phyloP scores from a whole-genome alignment of 2,797 vertebrate species.

The Okamejei kenojei region DNA sequence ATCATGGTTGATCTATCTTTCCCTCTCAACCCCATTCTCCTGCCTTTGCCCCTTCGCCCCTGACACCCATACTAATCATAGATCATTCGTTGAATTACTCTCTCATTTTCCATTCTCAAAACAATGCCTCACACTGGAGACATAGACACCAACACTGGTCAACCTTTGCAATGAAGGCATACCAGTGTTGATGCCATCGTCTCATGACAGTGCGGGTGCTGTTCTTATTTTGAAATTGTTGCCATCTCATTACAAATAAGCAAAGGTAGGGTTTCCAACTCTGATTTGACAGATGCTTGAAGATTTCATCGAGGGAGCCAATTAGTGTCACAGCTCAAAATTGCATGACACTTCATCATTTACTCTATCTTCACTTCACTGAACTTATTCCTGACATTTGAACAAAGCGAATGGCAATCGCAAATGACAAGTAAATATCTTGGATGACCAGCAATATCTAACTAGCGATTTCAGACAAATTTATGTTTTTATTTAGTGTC shows the following conservation, averaged over 20 bases:
- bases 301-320: not conserved
- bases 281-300: not conserved
- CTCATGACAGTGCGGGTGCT: not conserved
- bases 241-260: not conserved
- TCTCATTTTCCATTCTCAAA: not conserved
- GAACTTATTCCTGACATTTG: not conserved
- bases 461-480: not conserved
- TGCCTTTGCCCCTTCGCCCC: too few relatives aligned
- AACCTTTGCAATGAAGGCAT: too few relatives aligned
- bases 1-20: too few relatives aligned
- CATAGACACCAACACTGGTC: not conserved
- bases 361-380: not conserved
- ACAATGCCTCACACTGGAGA: not conserved
- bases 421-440: not conserved
- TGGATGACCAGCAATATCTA: not conserved
- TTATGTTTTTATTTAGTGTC: too few relatives aligned
- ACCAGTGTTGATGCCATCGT: too few relatives aligned
- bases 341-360: not conserved
- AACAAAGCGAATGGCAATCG: too few relatives aligned
- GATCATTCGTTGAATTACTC: not conserved
- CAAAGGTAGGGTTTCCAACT: not conserved
- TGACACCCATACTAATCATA: too few relatives aligned
- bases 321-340: too few relatives aligned
- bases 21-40: too few relatives aligned
- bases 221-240: not conserved